A percentile compares a stretch with the other conserved stretches of the same genome.
Conservation (phyloP, 2,888 invertebrate species). For the Helleia helle region DNA sequence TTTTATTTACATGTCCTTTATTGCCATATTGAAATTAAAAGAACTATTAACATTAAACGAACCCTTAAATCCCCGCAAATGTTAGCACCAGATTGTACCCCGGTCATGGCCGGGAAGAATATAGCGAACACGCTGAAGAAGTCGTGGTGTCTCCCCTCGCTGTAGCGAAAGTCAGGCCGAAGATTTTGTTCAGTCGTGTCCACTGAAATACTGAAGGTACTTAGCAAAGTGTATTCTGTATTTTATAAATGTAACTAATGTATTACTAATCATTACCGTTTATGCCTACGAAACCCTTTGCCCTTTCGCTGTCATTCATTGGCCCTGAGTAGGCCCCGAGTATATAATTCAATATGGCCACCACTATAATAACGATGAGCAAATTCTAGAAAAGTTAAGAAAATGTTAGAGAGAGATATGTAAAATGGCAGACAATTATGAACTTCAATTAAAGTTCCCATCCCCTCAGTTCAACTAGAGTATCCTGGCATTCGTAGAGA, state of each 20-base stretch:
- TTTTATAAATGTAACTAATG: too few relatives aligned
- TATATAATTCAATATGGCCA: constrained; percentile 88
- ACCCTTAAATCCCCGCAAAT: constrained; percentile 92
- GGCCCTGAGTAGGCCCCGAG: constrained; percentile 88
- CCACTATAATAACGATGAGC: constrained; percentile 83
- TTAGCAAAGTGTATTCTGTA: constrained; percentile 28
- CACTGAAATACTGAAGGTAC: constrained; percentile 42
- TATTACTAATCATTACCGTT: too few relatives aligned
- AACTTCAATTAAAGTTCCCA: too few relatives aligned
- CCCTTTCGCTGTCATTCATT: constrained; percentile 45
- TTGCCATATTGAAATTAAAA: too few relatives aligned
- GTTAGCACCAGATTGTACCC: constrained; percentile 95
- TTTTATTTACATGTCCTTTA: too few relatives aligned
- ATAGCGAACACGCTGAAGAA: constrained; percentile 95
- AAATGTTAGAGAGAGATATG: too few relatives aligned
- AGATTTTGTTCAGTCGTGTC: constrained; percentile 77
- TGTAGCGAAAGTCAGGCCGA: constrained; percentile 76
- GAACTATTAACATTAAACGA: too few relatives aligned
- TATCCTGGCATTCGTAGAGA: too few relatives aligned
- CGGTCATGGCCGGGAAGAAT: constrained; percentile 97
- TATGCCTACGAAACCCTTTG: constrained; percentile 87
- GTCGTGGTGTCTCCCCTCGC: constrained; percentile 77
- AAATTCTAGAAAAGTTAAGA: constrained; percentile 79
- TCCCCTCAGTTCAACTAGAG: too few relatives aligned
- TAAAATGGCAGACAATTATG: too few relatives aligned